These are phyloP conservation scores for Perodicticus potto DNA, from an alignment of 2,797 vertebrate genomes.

Conservation along the genomic window DNA sequence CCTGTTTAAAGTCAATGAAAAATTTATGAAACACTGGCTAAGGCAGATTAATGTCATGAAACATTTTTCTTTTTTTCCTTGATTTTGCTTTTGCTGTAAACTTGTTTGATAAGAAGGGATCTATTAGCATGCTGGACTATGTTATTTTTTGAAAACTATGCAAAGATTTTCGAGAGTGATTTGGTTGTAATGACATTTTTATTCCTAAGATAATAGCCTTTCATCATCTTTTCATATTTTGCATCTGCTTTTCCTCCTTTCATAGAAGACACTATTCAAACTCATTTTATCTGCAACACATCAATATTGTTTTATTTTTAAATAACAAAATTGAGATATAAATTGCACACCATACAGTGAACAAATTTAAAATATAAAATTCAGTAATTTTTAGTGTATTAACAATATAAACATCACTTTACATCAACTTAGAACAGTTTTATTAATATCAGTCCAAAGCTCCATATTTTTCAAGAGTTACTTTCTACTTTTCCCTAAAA, in stretches of 20 bases:
- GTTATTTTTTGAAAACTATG: constrained; percentile 24
- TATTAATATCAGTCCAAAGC: neutral
- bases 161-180: neutral
- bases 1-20: neutral
- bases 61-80: neutral
- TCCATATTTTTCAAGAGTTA: fast-evolving
- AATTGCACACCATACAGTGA: neutral
- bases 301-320: constrained; percentile 31
- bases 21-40: neutral
- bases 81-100: neutral
- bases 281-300: neutral
- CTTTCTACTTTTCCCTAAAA: neutral
- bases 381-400: neutral
- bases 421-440: constrained; percentile 20
- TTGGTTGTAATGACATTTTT: neutral
- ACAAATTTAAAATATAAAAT: neutral
- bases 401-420: neutral
- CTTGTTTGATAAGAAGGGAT: neutral
- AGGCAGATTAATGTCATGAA: neutral
- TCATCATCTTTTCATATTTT: neutral
- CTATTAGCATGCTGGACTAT: neutral
- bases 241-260: constrained; percentile 22
- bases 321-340: neutral
- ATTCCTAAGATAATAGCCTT: neutral
- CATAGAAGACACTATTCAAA: neutral